phyloP scores from a whole-genome alignment of 1,140 invertebrate species.

The Nylanderia fulva region DNA sequence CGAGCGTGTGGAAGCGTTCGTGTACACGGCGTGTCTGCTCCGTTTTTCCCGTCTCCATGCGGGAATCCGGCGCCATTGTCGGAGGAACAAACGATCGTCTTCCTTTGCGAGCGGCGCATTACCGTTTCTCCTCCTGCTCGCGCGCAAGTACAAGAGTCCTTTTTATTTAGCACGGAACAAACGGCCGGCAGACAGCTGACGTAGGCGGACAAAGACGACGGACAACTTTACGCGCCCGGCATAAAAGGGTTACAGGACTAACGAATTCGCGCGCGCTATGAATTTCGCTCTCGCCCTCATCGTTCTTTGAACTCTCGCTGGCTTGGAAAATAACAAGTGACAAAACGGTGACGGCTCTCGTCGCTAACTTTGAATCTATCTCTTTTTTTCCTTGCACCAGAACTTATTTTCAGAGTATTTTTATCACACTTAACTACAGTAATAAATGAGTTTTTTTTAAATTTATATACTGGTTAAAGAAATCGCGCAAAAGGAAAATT shows the following conservation, averaged over 20 bases:
- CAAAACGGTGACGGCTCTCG: background rate
- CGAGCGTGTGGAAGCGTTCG: slow-evolving; percentile 19
- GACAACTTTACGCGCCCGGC: slow-evolving; percentile 65
- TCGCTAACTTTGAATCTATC: background rate
- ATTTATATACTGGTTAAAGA: too few relatives aligned
- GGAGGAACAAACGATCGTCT: slow-evolving; percentile 74
- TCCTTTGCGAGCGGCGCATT: slow-evolving; percentile 66
- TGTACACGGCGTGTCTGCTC: slow-evolving; percentile 37
- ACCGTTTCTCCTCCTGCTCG: slow-evolving; percentile 68
- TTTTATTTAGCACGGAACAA: slow-evolving; percentile 74
- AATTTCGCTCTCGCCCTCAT: background rate
- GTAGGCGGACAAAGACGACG: slow-evolving; percentile 74
- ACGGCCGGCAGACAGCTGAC: slow-evolving; percentile 73
- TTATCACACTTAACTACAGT: too few relatives aligned
- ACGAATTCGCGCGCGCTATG: slow-evolving; percentile 29
- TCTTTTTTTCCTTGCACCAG: background rate
- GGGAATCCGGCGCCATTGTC: slow-evolving; percentile 65
- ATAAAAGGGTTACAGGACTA: slow-evolving; percentile 67
- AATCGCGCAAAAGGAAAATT: background rate
- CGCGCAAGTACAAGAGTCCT: slow-evolving; percentile 66
- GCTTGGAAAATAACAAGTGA: slow-evolving; percentile 25
- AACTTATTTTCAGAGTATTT: background rate
- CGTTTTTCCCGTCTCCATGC: slow-evolving; percentile 64
- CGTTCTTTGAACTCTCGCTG: slow-evolving; percentile 46
- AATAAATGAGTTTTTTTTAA: too few relatives aligned